phyloP scores from a whole-genome alignment of 2,113 vertebrate species.

The Enhydra lutris region DNA sequence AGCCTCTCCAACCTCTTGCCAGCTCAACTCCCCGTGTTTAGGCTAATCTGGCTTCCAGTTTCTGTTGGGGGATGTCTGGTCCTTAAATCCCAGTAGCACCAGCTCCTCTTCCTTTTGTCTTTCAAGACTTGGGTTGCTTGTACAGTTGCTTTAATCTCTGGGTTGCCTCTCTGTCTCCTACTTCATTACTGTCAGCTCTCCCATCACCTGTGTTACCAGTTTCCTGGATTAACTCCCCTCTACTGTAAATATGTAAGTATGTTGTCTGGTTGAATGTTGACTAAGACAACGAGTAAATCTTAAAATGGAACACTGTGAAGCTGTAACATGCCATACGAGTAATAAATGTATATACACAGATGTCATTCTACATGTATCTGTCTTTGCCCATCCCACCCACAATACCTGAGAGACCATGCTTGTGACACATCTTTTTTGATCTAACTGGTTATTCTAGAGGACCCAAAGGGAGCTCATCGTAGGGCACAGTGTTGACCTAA shows the following conservation, averaged over 20 bases:
- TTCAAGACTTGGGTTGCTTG: not conserved
- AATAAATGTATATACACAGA: not conserved
- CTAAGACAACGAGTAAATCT: not conserved
- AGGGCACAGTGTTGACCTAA: not conserved
- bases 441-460: not conserved
- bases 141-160: not conserved
- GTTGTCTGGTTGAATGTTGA: not conserved
- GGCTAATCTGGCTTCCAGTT: not conserved
- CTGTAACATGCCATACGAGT: not conserved
- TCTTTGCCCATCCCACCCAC: not conserved
- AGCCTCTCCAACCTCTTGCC: not conserved
- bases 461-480: not conserved
- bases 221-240: not conserved
- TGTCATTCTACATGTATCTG: not conserved
- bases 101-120: not conserved
- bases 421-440: not conserved
- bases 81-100: not conserved
- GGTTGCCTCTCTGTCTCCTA: not conserved
- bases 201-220: not conserved
- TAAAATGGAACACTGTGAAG: slow-evolving; percentile 9
- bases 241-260: not conserved
- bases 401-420: not conserved
- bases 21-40: not conserved
- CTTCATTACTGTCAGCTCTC: not conserved
- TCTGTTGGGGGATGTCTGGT: not conserved